These are phyloP conservation scores for Hemicentrotus pulcherrimus DNA, from an alignment of 35 echinoderm and acorn worm genomes.

Conservation along the genomic window DNA sequence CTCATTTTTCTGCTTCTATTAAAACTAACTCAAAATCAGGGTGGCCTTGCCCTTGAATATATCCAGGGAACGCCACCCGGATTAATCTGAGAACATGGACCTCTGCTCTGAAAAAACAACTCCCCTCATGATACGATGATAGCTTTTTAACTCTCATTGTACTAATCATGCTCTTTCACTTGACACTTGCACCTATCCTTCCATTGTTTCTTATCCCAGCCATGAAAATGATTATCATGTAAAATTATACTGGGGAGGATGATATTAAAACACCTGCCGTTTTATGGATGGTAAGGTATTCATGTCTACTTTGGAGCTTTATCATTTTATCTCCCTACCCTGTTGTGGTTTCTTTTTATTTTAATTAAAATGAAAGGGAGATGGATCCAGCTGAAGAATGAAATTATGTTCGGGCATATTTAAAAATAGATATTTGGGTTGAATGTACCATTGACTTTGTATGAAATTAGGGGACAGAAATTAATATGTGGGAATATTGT, in stretches of 20 bases:
- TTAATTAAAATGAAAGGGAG: background rate
- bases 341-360: background rate
- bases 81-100: background rate
- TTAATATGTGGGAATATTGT: too few species aligned
- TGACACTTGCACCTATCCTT: background rate
- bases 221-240: background rate
- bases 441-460: too few species aligned
- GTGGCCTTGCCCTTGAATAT: too few species aligned
- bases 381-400: background rate
- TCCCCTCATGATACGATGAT: background rate
- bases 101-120: background rate
- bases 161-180: slow-evolving; percentile 1
- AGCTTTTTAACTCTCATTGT: background rate
- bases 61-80: background rate
- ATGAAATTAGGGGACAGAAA: too few species aligned
- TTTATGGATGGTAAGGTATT: background rate
- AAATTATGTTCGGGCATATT: too few species aligned
- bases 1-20: too few species aligned
- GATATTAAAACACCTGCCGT: background rate
- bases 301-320: background rate
- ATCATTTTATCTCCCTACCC: background rate
- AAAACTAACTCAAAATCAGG: too few species aligned
- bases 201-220: background rate
- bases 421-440: too few species aligned
- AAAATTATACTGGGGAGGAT: background rate